These are phyloP conservation scores for Trogon melanurus DNA, from an alignment of 2,113 vertebrate species.

Conservation along the genomic window DNA sequence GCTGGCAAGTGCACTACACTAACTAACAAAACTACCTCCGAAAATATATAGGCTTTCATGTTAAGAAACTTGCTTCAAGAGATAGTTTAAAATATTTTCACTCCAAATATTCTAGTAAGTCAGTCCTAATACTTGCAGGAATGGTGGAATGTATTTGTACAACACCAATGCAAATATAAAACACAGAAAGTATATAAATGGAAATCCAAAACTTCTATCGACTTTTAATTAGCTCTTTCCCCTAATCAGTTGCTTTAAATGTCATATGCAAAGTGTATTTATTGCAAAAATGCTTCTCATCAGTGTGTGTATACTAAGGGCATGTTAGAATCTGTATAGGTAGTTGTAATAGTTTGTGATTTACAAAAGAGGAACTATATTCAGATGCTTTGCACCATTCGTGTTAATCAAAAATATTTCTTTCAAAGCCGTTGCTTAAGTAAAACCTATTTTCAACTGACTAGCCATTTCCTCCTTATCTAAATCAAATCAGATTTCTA, in stretches of 20 bases:
- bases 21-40: conserved; percentile 43
- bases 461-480: neutral
- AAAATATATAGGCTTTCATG: conserved; percentile 29
- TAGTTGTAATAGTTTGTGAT: neutral
- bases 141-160: neutral
- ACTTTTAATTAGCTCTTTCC: conserved; percentile 71
- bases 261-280: conserved; percentile 76
- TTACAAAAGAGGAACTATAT: neutral
- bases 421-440: neutral
- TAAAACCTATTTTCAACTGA: conserved; percentile 22
- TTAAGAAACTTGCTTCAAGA: neutral
- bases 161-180: conserved; percentile 54
- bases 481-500: neutral
- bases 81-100: conserved; percentile 55
- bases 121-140: neutral
- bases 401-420: conserved; percentile 19
- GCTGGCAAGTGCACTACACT: conserved; percentile 25
- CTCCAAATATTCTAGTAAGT: conserved; percentile 24
- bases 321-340: conserved; percentile 12
- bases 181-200: conserved; percentile 32
- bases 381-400: conserved; percentile 22
- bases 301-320: neutral
- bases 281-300: conserved; percentile 62
- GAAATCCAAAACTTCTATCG: conserved; percentile 66
- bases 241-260: conserved; percentile 76